Evolutionary conservation across 2,797 vertebrate genomes (phyloP).

Genomic region (Smutsia gigantea): DNA sequence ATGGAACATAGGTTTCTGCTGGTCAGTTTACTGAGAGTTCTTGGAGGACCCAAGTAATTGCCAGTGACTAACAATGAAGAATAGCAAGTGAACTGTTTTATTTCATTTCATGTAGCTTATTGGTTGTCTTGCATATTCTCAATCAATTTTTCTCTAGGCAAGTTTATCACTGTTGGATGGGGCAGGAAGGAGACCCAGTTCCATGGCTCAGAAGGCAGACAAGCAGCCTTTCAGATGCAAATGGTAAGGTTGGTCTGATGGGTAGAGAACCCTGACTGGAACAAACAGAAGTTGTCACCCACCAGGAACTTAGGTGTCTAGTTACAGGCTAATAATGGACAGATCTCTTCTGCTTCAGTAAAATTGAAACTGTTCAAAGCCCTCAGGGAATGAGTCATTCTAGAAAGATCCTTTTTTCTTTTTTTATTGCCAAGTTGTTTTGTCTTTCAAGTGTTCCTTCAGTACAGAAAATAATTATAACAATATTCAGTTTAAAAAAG

Average conservation of each 20-base stretch:
- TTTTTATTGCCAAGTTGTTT: slow-evolving; percentile 3
- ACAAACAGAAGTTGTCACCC: background rate
- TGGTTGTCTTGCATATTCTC: slow-evolving; percentile 37
- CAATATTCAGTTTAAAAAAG: background rate
- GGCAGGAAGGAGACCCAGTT: slow-evolving; percentile 99
- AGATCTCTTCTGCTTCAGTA: background rate
- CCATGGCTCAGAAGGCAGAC: slow-evolving; percentile 96
- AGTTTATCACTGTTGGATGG: slow-evolving; percentile 97
- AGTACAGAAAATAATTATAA: background rate
- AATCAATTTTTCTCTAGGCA: slow-evolving; percentile 86
- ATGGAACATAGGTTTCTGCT: background rate
- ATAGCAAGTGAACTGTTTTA: background rate
- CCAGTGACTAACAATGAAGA: background rate
- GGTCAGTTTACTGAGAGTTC: background rate
- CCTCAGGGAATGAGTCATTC: background rate
- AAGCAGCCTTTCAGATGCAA: slow-evolving; percentile 91
- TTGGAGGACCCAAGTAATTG: background rate
- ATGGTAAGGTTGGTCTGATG: slow-evolving; percentile 83
- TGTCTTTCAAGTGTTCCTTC: background rate
- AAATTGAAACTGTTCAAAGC: background rate
- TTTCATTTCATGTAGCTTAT: slow-evolving; percentile 37
- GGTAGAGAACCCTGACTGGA: background rate
- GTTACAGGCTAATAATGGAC: background rate
- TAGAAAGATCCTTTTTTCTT: background rate
- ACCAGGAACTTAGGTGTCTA: background rate